Conservation (phyloP, 2,797 vertebrate genomes). For the Cetoscarus ocellatus region DNA sequence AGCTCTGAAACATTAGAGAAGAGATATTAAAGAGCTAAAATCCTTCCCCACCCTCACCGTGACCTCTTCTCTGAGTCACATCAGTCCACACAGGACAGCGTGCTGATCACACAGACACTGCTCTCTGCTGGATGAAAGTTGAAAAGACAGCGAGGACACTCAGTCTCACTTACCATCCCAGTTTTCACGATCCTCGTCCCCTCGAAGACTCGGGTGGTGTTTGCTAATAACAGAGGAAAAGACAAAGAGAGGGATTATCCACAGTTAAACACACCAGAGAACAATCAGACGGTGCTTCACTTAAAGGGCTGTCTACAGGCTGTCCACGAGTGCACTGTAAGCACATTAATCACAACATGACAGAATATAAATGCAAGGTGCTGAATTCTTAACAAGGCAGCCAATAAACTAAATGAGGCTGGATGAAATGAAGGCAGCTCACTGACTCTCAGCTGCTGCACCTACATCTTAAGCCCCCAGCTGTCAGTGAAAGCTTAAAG, state of each 20-base stretch:
- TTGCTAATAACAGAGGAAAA: constrained; percentile 81
- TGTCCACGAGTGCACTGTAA: constrained; percentile 9
- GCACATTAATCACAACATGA: constrained; percentile 18
- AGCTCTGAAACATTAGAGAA: no score
- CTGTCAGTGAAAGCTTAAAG: constrained; percentile 19
- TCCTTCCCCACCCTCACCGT: neutral
- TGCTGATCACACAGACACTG: constrained; percentile 38
- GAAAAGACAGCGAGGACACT: constrained; percentile 11
- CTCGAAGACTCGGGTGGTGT: constrained; percentile 97
- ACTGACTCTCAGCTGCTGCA: constrained; percentile 8
- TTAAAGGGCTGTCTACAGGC: neutral
- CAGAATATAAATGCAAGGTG: neutral
- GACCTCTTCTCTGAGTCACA: neutral
- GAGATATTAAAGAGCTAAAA: neutral
- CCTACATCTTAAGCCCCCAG: constrained; percentile 22
- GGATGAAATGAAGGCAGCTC: constrained; percentile 11
- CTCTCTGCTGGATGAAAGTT: constrained; percentile 67
- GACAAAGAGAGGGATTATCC: neutral
- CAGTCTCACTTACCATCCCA: constrained; percentile 91
- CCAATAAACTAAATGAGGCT: constrained; percentile 1
- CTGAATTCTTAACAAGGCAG: constrained; percentile 13
- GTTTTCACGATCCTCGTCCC: constrained; percentile 97
- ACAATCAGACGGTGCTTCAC: constrained; percentile 3
- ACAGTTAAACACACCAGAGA: constrained; percentile 9
- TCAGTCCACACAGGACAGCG: neutral